Base-by-base conservation (phyloP, 2,888 invertebrate genomes). In the Andrena bucephala region DNA sequence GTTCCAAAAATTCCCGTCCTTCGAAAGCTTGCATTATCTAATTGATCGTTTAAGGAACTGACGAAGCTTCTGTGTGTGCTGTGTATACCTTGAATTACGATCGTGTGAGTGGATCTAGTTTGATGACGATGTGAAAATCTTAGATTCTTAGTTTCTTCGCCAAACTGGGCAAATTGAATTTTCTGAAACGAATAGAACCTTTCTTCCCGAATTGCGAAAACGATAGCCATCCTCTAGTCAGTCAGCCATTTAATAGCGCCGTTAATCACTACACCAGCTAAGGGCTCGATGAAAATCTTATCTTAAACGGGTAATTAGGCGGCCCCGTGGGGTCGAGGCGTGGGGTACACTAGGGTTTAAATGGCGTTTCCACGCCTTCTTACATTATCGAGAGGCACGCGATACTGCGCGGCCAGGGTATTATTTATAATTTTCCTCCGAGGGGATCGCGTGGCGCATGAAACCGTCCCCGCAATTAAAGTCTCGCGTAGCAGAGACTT, bases 291-390 rank as follows among this genome's bases (percentile, higher is more conserved):
- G 87, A 84, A 83, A 88, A 89, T 88, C 89, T 88, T 88, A 88
- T 88, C 89, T 89, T 89, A 89, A 89, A 87, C 87, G 86, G 83
- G 84, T 86, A 89, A 89, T 89, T 89, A 89, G 87, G 74, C 68
- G 81, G 75, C 82, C 70, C 65, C 57, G 83, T 70, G 63, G 85
- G 76, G 78, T 65, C 63, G 60, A 57, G 71, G 67, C 65, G 81
- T 78, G 73, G 85, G 71, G 81, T 57, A 29, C 59, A 20, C 59
- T 77, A 78, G 81, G 86, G 79, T 83, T 75, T 83, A 79, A 84
- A 77, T 77, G 63, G 78, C 84, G 80, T 89, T 87, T 85, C 86
- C 82, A 85, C 89, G 87, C 86, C 86, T 86, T 71, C 80, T 81
- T 78, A 71, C 80, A 83, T 85, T 86, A 89, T 87, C 87, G 85